Conservation (phyloP, 2,797 vertebrate species). For the Yasuhikotakia modesta region DNA sequence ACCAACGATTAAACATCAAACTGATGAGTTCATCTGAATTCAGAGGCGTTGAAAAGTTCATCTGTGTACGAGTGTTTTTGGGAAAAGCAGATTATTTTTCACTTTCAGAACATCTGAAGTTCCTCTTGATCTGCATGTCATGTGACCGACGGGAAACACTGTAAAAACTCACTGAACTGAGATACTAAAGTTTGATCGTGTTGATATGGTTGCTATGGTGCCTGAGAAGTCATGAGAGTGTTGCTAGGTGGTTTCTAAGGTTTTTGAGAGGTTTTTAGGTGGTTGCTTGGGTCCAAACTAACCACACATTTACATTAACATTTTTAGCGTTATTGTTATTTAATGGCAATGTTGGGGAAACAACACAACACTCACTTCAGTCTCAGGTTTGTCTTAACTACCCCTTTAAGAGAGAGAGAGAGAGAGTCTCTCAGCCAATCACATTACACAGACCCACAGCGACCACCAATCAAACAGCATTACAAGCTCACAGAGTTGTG, state of each 20-base stretch:
- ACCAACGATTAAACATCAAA: constrained; percentile 9
- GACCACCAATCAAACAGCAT: constrained; percentile 7
- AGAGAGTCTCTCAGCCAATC: neutral
- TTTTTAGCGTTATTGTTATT: too few species aligned
- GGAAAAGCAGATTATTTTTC: neutral
- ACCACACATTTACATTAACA: too few species aligned
- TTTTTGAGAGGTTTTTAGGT: too few species aligned
- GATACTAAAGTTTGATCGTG: neutral
- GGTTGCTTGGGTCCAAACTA: too few species aligned
- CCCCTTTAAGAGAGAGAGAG: too few species aligned
- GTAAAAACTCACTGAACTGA: neutral
- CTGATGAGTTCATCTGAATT: neutral
- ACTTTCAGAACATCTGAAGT: neutral
- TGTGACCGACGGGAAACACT: neutral
- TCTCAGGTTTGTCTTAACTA: too few species aligned
- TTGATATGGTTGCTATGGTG: too few species aligned
- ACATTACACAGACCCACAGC: constrained; percentile 11
- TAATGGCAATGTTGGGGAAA: too few species aligned
- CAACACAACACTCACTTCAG: too few species aligned
- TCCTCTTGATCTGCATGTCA: neutral
- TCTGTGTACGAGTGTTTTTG: neutral
- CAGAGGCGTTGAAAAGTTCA: neutral
- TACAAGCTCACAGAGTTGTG: neutral
- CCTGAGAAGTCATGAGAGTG: too few species aligned
- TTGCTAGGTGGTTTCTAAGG: too few species aligned